Evolutionary conservation across 2,888 invertebrate genomes (phyloP).

Genomic region (Lasioglossum lativentre): DNA sequence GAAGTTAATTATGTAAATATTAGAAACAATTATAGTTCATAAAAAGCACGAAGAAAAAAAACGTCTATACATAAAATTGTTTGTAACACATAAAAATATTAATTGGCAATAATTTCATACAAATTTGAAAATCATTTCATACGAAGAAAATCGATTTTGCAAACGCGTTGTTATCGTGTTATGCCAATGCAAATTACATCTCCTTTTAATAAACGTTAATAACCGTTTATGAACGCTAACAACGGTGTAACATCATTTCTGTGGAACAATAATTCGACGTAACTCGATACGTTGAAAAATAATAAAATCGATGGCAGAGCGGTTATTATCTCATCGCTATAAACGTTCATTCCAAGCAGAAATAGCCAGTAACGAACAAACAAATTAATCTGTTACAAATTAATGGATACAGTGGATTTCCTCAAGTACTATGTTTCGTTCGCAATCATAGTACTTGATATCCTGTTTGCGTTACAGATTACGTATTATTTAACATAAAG

Average conservation of each 20-base stretch:
- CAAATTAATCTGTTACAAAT: slow-evolving; percentile 1
- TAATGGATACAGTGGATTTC: neutral
- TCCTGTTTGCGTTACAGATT: neutral
- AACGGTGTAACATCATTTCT: neutral
- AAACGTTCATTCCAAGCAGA: neutral
- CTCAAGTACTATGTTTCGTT: neutral
- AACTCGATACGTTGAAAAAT: slow-evolving; percentile 1
- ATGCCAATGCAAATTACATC: neutral
- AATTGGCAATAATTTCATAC: neutral
- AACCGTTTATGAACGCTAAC: neutral
- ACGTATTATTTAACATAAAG: neutral
- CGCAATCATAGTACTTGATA: neutral
- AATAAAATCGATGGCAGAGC: neutral
- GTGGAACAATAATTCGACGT: neutral
- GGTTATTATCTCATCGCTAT: neutral
- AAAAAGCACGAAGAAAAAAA: neutral
- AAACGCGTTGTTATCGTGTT: neutral
- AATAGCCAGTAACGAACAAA: slow-evolving; percentile 1
- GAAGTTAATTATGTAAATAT: neutral
- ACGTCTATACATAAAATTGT: neutral
- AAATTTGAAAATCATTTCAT: neutral
- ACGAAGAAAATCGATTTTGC: neutral
- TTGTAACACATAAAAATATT: neutral
- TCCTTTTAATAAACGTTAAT: neutral
- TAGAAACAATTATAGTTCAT: neutral